Conservation (phyloP, 1,140 invertebrate genomes). For the Magallana gigas region DNA sequence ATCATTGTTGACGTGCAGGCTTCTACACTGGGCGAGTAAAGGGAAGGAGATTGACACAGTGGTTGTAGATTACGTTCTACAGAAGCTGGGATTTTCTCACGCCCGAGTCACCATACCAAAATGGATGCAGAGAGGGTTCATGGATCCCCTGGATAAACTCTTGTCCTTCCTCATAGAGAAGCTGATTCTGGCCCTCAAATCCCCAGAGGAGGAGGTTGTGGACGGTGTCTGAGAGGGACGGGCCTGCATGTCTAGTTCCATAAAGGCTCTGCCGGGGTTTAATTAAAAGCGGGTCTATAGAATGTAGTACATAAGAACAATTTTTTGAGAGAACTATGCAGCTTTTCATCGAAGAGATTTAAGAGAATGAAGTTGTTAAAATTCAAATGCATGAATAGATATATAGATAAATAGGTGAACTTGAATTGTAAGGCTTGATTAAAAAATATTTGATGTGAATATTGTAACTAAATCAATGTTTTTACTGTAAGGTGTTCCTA, state of each 20-base stretch:
- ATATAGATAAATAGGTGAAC: too few relatives aligned
- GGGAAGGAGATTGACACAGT: constrained; percentile 94
- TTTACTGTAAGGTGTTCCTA: too few relatives aligned
- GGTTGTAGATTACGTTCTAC: constrained; percentile 97
- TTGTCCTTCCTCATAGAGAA: constrained; percentile 76
- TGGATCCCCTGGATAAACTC: constrained; percentile 88
- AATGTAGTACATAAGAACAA: too few relatives aligned
- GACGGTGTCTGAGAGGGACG: background rate
- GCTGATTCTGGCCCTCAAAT: constrained; percentile 71
- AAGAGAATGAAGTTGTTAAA: too few relatives aligned
- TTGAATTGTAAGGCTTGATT: too few relatives aligned
- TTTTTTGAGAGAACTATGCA: too few relatives aligned
- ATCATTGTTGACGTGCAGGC: constrained; percentile 79
- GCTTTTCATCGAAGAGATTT: too few relatives aligned
- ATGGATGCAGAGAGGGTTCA: constrained; percentile 98
- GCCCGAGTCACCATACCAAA: constrained; percentile 99
- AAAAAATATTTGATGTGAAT: too few relatives aligned
- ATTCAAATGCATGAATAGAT: too few relatives aligned
- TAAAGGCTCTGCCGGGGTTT: background rate
- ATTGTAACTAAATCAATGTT: too few relatives aligned
- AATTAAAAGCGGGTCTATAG: too few relatives aligned
- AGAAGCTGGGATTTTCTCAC: constrained; percentile 97
- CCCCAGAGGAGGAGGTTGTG: constrained; percentile 59
- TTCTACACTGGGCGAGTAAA: constrained; percentile 93
- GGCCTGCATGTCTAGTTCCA: background rate